phyloP scores from a whole-genome alignment of 2,888 invertebrate genomes.

The Papilio protenor region DNA sequence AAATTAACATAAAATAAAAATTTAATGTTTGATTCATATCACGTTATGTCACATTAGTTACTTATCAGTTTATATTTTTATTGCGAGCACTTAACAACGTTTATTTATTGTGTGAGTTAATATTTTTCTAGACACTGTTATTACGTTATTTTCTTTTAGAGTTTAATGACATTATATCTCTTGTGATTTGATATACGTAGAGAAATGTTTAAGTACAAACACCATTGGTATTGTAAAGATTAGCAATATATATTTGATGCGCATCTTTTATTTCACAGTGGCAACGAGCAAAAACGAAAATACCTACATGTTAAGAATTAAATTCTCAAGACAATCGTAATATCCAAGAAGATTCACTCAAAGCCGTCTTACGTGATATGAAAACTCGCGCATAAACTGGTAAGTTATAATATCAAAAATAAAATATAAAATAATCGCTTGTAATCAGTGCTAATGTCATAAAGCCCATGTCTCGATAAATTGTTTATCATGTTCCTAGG shows the following conservation, averaged over 20 bases:
- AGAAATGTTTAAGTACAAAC: not conserved
- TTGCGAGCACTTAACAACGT: slow-evolving; percentile 45
- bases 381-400: no score
- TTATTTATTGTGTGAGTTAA: slow-evolving; percentile 46
- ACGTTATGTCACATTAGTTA: slow-evolving; percentile 46
- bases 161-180: slow-evolving; percentile 41
- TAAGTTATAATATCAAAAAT: no score
- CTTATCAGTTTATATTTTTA: slow-evolving; percentile 47
- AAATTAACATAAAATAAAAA: slow-evolving; percentile 36
- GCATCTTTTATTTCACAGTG: no score
- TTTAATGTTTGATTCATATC: slow-evolving; percentile 25
- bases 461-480: no score
- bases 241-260: not conserved
- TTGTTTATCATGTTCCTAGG: no score
- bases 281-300: no score
- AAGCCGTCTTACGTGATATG: no score
- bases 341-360: no score
- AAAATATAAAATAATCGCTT: no score
- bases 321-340: no score
- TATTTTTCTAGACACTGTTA: slow-evolving; percentile 26
- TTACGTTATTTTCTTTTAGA: slow-evolving; percentile 29
- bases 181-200: slow-evolving; percentile 10
- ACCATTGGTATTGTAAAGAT: slow-evolving; percentile 21
- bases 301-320: no score
- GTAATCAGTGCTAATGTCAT: no score